Evolutionary conservation across 2,797 vertebrate genomes (phyloP).

Genomic region (Taenioides sp.): DNA sequence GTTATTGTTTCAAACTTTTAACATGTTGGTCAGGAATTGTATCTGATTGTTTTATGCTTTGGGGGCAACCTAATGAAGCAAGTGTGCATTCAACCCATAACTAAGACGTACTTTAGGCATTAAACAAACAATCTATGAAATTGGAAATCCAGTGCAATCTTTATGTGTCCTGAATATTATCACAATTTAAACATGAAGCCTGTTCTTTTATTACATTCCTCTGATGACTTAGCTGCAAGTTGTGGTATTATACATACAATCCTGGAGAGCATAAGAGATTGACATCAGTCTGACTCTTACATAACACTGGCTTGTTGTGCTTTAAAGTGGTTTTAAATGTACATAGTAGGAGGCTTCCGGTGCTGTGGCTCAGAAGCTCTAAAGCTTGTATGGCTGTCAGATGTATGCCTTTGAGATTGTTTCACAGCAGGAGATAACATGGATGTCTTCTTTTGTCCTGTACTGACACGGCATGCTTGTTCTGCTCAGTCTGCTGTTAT

Average conservation of each 20-base stretch:
- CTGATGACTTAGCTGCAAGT: constrained; percentile 51
- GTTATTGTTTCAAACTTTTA: neutral
- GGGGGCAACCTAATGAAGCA: neutral
- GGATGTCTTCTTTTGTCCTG: constrained; percentile 22
- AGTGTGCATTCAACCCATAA: neutral
- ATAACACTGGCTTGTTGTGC: constrained; percentile 56
- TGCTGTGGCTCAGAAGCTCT: constrained; percentile 33
- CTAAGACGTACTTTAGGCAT: neutral
- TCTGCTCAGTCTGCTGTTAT: constrained; percentile 53
- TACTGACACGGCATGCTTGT: constrained; percentile 55
- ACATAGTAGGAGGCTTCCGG: constrained; percentile 40
- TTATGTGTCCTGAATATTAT: neutral
- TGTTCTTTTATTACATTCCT: constrained; percentile 58
- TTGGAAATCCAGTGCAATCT: neutral
- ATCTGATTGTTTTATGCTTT: neutral
- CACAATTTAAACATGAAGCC: neutral
- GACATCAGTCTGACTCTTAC: constrained; percentile 53
- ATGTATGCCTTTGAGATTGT: constrained; percentile 57
- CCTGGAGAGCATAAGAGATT: constrained; percentile 39
- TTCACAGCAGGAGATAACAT: constrained; percentile 60
- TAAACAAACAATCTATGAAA: neutral
- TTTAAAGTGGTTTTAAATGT: constrained; percentile 50
- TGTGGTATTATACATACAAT: constrained; percentile 46
- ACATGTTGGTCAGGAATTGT: neutral
- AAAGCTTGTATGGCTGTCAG: constrained; percentile 46